These are phyloP conservation scores for Strigamia transsilvanica DNA, from an alignment of 2,888 invertebrate genomes.

Conservation along the genomic window DNA sequence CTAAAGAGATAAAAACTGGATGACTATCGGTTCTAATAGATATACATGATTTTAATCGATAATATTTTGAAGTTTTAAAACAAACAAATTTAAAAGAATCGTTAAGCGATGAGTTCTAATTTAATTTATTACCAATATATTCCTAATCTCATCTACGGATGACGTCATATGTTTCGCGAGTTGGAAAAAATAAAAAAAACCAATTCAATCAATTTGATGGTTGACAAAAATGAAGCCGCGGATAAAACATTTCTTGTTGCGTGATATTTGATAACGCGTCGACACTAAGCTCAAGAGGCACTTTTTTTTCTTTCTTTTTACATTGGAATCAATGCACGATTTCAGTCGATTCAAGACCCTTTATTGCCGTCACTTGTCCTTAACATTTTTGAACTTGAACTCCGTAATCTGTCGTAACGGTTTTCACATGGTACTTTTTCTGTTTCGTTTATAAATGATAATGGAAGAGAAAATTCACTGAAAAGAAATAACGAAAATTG, in stretches of 20 bases:
- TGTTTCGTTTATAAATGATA: conserved; percentile 3
- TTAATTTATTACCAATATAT: background rate
- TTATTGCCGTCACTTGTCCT: conserved; percentile 23
- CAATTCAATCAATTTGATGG: background rate
- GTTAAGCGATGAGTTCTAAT: background rate
- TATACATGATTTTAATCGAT: background rate
- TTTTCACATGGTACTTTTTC: conserved; percentile 21
- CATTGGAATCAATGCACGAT: background rate
- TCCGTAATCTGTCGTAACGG: background rate
- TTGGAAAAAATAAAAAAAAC: background rate
- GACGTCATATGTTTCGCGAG: background rate
- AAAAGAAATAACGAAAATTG: no score
- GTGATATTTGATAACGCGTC: background rate
- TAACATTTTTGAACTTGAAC: conserved; percentile 13
- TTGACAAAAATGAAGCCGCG: background rate
- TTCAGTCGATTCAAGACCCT: conserved; percentile 15
- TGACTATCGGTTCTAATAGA: background rate
- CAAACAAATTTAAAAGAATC: background rate
- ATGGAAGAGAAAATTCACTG: conserved; percentile 49
- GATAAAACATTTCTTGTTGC: background rate
- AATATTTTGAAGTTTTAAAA: background rate
- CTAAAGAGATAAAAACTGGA: background rate
- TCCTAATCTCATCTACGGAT: background rate
- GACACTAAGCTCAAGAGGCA: background rate
- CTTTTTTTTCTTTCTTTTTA: conserved; percentile 39